Conservation (phyloP, 2,888 invertebrate species). For the Fabriciana adippe region DNA sequence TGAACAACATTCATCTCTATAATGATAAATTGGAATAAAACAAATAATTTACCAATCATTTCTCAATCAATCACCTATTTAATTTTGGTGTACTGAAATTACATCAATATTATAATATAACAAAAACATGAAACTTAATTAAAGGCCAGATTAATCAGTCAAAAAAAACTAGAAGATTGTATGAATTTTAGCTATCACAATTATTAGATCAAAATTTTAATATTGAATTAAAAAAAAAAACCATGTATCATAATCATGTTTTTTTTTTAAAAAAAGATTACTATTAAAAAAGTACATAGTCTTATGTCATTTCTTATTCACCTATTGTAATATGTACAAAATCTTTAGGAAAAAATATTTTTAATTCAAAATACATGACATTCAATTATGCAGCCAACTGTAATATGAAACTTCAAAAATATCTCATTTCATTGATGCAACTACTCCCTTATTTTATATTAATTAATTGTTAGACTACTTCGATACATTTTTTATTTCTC, state of each 20-base stretch:
- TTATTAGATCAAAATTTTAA: no score
- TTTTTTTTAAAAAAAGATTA: not conserved
- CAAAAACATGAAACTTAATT: no score
- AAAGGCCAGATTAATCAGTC: no score
- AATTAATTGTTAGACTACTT: not conserved
- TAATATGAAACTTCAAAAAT: slow-evolving; percentile 4
- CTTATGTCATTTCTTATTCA: slow-evolving; percentile 10
- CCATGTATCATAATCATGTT: not conserved
- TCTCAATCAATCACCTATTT: no score
- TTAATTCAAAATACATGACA: slow-evolving; percentile 7
- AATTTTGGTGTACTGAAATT: no score
- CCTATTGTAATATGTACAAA: slow-evolving; percentile 14
- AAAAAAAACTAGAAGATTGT: no score
- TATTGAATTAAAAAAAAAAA: no score
- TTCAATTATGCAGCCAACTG: slow-evolving; percentile 10
- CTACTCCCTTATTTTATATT: not conserved
- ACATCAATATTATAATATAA: no score
- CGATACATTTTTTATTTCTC: no score
- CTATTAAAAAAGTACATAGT: not conserved
- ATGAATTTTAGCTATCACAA: no score
- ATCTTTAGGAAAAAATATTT: not conserved
- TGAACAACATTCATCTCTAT: slow-evolving; percentile 2
- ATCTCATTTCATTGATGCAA: not conserved
- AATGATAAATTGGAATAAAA: no score
- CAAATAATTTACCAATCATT: not conserved